Conservation (phyloP, 2,797 vertebrate species). For the Spondyliosoma cantharus region DNA sequence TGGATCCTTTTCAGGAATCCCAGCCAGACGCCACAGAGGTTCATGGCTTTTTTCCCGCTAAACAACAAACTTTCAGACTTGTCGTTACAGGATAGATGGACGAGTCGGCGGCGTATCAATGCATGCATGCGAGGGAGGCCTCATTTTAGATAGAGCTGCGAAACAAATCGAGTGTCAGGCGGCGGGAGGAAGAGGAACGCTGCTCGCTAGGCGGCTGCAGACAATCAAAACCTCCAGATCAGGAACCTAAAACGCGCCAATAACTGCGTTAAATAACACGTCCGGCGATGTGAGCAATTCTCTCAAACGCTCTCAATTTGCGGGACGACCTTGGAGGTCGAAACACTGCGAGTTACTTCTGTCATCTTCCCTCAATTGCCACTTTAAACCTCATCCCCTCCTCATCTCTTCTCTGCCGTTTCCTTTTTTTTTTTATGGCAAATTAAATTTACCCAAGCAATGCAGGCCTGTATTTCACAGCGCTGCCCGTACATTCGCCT, state of each 20-base stretch:
- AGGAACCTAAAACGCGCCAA: constrained; percentile 14
- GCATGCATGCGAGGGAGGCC: constrained; percentile 14
- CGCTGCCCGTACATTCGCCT: constrained; percentile 7
- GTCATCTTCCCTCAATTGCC: constrained; percentile 48
- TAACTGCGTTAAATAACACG: constrained; percentile 44
- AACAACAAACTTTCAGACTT: constrained; percentile 18
- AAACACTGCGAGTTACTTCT: constrained; percentile 16
- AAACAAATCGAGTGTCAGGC: constrained; percentile 50
- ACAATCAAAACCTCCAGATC: constrained; percentile 28
- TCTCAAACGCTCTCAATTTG: constrained; percentile 38
- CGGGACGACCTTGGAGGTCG: constrained; percentile 48
- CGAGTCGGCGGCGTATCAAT: constrained; percentile 8
- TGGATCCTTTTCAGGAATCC: constrained; percentile 49
- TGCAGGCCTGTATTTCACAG: constrained; percentile 10
- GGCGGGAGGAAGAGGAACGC: constrained; percentile 14
- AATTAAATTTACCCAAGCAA: constrained; percentile 63
- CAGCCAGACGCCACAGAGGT: constrained; percentile 32
- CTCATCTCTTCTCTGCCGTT: constrained; percentile 29
- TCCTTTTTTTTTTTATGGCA: constrained; percentile 20
- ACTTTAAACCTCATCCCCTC: constrained; percentile 53
- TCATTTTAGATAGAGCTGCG: constrained; percentile 54
- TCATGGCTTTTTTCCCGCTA: background rate
- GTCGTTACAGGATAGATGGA: constrained; percentile 41
- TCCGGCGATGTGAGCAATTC: constrained; percentile 35
- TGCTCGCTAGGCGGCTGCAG: constrained; percentile 14